Percentiles rank a stretch among this genome's conserved stretches.
These are phyloP conservation scores for Molossus alvarezi DNA, from an alignment of 2,797 vertebrate genomes.

Conservation along the genomic window DNA sequence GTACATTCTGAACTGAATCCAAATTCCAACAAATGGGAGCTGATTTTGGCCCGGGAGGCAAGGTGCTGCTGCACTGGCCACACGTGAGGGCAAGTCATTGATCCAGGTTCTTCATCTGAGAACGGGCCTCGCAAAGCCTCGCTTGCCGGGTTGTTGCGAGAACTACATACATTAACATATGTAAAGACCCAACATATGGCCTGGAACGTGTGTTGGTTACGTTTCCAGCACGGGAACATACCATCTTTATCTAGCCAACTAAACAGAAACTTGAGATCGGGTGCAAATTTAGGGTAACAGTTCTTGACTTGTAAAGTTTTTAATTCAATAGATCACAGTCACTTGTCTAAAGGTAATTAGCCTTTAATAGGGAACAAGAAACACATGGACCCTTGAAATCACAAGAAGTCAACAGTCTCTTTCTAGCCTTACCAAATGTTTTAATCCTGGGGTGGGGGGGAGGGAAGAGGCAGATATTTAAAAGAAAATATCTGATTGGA, in stretches of 20 bases:
- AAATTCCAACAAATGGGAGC: background rate
- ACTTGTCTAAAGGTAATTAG: constrained; percentile 63
- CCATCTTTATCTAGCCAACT: constrained; percentile 53
- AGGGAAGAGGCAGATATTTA: background rate
- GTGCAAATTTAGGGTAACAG: constrained; percentile 37
- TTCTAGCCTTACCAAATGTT: constrained; percentile 58
- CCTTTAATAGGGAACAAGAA: constrained; percentile 63
- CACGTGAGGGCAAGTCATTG: background rate
- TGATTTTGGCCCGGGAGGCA: background rate
- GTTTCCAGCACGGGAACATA: background rate
- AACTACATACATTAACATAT: background rate
- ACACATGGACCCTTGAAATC: constrained; percentile 28
- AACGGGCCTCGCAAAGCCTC: background rate
- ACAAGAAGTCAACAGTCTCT: constrained; percentile 51
- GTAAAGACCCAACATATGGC: constrained; percentile 11
- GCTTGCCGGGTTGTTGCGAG: background rate
- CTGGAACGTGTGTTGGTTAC: background rate
- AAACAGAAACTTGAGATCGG: background rate
- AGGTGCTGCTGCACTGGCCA: background rate
- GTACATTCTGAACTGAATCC: background rate
- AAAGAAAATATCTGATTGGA: constrained; percentile 74
- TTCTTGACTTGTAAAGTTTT: constrained; percentile 37
- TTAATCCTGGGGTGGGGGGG: background rate
- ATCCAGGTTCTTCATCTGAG: background rate
- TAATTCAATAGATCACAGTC: constrained; percentile 24